A percentile compares a stretch with the other conserved stretches of the same genome.
Conservation (phyloP, 2,888 invertebrate genomes). For the Erpobdella octoculata region DNA sequence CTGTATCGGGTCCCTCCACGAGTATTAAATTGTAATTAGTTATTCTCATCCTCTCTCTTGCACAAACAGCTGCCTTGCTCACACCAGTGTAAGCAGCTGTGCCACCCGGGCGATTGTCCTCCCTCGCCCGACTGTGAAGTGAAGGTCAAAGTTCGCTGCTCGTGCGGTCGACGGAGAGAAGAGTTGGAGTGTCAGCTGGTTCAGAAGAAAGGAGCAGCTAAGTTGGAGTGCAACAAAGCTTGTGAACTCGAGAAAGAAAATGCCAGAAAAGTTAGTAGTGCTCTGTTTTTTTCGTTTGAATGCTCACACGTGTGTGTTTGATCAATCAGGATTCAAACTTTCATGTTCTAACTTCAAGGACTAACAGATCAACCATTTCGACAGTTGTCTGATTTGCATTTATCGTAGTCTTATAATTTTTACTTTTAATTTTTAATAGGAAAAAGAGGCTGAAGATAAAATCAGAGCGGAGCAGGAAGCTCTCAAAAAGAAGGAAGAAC, state of each 20-base stretch:
- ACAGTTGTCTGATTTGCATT: no score
- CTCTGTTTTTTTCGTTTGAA: not conserved
- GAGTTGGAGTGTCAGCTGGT: constrained; percentile 61
- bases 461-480: constrained; percentile 43
- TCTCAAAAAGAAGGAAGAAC: constrained; percentile 43
- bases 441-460: constrained; percentile 43
- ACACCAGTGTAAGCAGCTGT: constrained; percentile 59
- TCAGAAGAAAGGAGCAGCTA: constrained; percentile 36
- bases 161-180: constrained; percentile 69
- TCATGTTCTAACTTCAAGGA: not conserved
- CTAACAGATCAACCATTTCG: no score
- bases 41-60: no score
- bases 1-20: no score
- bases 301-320: not conserved
- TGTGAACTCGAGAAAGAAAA: constrained; percentile 43
- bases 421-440: constrained; percentile 36
- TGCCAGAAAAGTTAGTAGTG: constrained; percentile 53
- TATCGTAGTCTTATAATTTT: not conserved
- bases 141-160: constrained; percentile 70
- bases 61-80: constrained; percentile 76
- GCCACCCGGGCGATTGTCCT: constrained; percentile 48
- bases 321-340: not conserved
- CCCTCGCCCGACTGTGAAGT: constrained; percentile 64
- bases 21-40: no score
- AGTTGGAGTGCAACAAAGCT: constrained; percentile 45